Conservation (phyloP, 2,888 invertebrate species). For the Noctua pronuba region DNA sequence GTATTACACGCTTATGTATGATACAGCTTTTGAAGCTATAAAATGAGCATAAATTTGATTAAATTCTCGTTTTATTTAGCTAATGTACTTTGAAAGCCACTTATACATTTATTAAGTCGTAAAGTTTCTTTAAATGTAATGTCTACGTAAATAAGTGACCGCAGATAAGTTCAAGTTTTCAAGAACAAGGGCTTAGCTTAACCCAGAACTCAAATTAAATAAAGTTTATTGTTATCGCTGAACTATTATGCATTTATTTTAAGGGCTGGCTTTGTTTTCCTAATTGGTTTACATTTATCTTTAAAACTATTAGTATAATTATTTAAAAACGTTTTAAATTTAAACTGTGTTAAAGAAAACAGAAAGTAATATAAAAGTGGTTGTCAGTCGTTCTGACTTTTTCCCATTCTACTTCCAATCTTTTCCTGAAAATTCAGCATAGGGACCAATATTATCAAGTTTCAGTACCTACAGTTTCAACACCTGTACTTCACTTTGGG, state of each 20-base stretch:
- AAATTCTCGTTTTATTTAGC: constrained; percentile 46
- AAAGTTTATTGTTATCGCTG: neutral
- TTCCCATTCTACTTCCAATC: neutral
- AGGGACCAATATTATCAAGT: neutral
- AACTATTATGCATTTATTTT: neutral
- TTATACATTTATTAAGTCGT: constrained; percentile 22
- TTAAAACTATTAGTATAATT: neutral
- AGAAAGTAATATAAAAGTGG: neutral
- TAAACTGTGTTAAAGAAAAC: neutral
- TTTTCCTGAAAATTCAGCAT: neutral
- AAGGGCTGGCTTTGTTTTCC: constrained; percentile 3
- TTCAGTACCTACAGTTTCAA: neutral
- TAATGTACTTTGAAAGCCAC: constrained; percentile 31
- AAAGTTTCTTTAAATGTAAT: constrained; percentile 27
- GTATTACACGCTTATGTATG: constrained; percentile 53
- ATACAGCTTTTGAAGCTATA: constrained; percentile 57
- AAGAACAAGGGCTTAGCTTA: neutral
- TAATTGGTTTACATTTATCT: neutral
- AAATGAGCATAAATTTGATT: constrained; percentile 66
- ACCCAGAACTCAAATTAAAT: neutral
- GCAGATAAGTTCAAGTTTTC: constrained; percentile 2
- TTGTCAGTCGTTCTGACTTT: neutral
- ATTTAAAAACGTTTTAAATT: neutral
- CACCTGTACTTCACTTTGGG: neutral
- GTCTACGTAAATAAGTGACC: constrained; percentile 28